phyloP scores from a whole-genome alignment of 2,797 vertebrate genomes.

The Pangasius macronema region DNA sequence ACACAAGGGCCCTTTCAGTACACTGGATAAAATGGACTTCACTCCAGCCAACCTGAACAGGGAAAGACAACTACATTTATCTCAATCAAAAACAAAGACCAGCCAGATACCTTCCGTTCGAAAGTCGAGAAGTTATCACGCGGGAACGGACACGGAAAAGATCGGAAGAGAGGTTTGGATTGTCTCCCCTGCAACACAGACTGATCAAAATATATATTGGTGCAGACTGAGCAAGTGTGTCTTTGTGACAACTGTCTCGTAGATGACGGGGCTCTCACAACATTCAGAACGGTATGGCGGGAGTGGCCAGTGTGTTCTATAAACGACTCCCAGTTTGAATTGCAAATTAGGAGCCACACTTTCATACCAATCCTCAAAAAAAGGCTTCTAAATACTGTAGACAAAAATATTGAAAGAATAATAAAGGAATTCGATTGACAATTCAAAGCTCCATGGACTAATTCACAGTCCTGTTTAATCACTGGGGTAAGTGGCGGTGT shows the following conservation, averaged over 20 bases:
- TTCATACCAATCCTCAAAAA: neutral
- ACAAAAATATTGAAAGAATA: neutral
- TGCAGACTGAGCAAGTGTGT: constrained; percentile 10
- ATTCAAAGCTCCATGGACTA: neutral
- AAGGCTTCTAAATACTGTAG: neutral
- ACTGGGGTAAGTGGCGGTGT: neutral
- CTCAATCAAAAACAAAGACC: constrained; percentile 19
- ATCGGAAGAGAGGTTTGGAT: too few relatives aligned
- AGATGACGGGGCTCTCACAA: constrained; percentile 43
- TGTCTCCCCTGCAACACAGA: neutral
- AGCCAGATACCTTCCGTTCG: too few relatives aligned
- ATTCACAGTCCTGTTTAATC: neutral
- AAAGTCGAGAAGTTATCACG: too few relatives aligned
- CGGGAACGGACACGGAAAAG: too few relatives aligned
- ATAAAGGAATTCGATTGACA: neutral
- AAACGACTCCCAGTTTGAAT: constrained; percentile 33
- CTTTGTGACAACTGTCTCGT: constrained; percentile 30
- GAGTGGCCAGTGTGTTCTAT: constrained; percentile 45
- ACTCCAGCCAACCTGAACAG: constrained; percentile 8
- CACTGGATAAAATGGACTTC: constrained; percentile 23
- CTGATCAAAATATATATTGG: neutral
- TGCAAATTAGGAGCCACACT: neutral
- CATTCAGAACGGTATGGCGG: constrained; percentile 44
- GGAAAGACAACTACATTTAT: constrained; percentile 20
- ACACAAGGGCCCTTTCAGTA: constrained; percentile 9